Percentiles rank a stretch among this genome's conserved stretches.
phyloP scores from a whole-genome alignment of 2,888 invertebrate genomes.

The Cyrtodaria siliqua region DNA sequence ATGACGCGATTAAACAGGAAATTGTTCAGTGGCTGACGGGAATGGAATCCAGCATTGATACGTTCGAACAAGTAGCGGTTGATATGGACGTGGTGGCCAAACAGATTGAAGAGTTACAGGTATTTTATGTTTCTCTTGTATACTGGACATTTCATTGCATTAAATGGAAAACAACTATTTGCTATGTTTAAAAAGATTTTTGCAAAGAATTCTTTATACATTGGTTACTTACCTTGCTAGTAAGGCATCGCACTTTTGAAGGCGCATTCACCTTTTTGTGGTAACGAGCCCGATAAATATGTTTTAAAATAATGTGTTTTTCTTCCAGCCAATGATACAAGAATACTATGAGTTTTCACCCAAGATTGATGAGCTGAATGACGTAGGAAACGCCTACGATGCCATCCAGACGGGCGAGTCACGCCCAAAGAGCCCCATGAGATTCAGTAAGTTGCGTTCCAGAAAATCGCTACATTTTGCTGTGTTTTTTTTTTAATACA shows the following conservation, averaged over 20 bases:
- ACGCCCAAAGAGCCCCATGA: conserved; percentile 93
- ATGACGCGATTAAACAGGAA: conserved; percentile 93
- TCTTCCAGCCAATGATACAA: conserved; percentile 91
- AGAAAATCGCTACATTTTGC: no score
- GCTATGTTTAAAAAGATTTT: no score
- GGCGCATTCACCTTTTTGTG: no score
- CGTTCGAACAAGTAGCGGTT: conserved; percentile 94
- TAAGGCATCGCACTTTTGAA: no score
- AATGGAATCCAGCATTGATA: conserved; percentile 92
- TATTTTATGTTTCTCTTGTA: conserved; percentile 44
- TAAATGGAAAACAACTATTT: no score
- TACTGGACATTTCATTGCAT: no score
- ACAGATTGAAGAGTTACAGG: conserved; percentile 89
- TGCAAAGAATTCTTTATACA: no score
- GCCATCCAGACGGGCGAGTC: conserved; percentile 90
- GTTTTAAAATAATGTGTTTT: no score
- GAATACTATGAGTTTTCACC: conserved; percentile 95
- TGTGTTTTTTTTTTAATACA: no score
- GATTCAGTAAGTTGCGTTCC: conserved; percentile 83
- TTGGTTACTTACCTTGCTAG: no score
- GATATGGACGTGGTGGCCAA: conserved; percentile 94
- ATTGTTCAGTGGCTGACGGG: conserved; percentile 94
- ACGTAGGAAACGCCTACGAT: conserved; percentile 95
- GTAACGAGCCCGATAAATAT: no score
- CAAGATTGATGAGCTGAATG: conserved; percentile 96